Evolutionary conservation across 2,797 vertebrate genomes (phyloP).

Genomic region (Thaleichthys pacificus): DNA sequence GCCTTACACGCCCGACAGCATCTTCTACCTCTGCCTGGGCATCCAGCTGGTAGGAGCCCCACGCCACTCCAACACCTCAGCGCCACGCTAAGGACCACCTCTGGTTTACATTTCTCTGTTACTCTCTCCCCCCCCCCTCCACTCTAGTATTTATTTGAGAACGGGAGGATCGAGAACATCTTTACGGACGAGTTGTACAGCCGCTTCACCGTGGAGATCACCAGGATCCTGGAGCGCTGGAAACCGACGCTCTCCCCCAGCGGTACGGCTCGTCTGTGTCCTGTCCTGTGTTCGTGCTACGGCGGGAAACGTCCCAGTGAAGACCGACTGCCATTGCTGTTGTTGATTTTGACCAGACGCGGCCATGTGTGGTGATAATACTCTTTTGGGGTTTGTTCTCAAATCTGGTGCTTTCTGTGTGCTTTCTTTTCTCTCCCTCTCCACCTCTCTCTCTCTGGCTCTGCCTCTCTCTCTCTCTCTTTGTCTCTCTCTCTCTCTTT

Average conservation of each 20-base stretch:
- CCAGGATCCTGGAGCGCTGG: slow-evolving; percentile 89
- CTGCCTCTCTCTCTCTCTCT: too few species aligned
- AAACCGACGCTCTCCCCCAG: slow-evolving; percentile 82
- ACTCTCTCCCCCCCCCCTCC: neutral
- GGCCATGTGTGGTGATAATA: neutral
- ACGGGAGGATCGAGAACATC: slow-evolving; percentile 96
- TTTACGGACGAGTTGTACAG: slow-evolving; percentile 92
- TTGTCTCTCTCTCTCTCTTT: too few species aligned
- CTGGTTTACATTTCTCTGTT: neutral
- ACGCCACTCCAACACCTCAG: neutral
- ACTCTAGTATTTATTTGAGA: slow-evolving; percentile 90
- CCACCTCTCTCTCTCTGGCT: too few species aligned
- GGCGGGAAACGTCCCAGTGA: neutral
- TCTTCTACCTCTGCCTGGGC: slow-evolving; percentile 97
- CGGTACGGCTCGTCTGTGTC: slow-evolving; percentile 74
- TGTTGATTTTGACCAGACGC: neutral
- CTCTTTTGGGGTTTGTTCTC: neutral
- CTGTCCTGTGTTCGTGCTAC: neutral
- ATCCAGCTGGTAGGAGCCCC: slow-evolving; percentile 88
- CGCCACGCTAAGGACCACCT: neutral
- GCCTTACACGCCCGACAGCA: slow-evolving; percentile 89
- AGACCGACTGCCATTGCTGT: neutral
- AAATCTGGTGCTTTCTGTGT: too few species aligned
- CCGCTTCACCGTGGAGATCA: slow-evolving; percentile 88
- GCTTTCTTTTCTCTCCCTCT: too few species aligned